These are phyloP conservation scores for Drosophila insularis DNA, from an alignment of 1,140 invertebrate genomes.

Conservation along the genomic window DNA sequence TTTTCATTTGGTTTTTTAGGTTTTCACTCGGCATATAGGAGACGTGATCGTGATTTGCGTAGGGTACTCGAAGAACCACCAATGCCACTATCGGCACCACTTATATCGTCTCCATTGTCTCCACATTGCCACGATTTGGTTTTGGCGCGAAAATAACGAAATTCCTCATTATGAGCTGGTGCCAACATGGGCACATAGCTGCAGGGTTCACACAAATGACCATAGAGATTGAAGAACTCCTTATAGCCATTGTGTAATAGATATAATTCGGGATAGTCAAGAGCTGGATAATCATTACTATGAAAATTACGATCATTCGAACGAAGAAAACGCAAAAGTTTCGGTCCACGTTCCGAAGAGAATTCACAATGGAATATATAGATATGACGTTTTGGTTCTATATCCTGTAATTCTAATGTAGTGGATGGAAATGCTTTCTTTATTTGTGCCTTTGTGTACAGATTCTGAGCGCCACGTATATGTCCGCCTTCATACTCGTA, in stretches of 20 bases:
- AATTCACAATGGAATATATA: constrained; percentile 99
- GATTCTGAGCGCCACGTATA: constrained; percentile 91
- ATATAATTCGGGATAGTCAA: constrained; percentile 97
- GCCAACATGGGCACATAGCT: constrained; percentile 91
- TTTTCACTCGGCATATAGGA: constrained; percentile 53
- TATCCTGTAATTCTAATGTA: constrained; percentile 66
- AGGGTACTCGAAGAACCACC: constrained; percentile 30
- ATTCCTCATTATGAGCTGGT: constrained; percentile 87
- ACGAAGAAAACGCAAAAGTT: constrained; percentile 92
- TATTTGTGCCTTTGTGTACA: constrained; percentile 90
- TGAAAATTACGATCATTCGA: constrained; percentile 92
- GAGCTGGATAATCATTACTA: constrained; percentile 91
- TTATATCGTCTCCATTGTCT: constrained; percentile 61
- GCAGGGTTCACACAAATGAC: constrained; percentile 88
- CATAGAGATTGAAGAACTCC: constrained; percentile 89
- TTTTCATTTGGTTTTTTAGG: neutral
- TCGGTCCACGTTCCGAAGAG: constrained; percentile 96
- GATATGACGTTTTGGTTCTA: constrained; percentile 85
- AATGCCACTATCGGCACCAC: constrained; percentile 46
- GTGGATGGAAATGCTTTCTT: constrained; percentile 84
- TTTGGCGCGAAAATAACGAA: constrained; percentile 87
- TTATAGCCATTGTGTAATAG: constrained; percentile 97
- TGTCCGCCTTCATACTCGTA: constrained; percentile 98
- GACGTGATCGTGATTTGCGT: constrained; percentile 59
- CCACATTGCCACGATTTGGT: constrained; percentile 85